Evolutionary conservation across 2,888 invertebrate species (phyloP).

Genomic region (Nomada goodeniana): DNA sequence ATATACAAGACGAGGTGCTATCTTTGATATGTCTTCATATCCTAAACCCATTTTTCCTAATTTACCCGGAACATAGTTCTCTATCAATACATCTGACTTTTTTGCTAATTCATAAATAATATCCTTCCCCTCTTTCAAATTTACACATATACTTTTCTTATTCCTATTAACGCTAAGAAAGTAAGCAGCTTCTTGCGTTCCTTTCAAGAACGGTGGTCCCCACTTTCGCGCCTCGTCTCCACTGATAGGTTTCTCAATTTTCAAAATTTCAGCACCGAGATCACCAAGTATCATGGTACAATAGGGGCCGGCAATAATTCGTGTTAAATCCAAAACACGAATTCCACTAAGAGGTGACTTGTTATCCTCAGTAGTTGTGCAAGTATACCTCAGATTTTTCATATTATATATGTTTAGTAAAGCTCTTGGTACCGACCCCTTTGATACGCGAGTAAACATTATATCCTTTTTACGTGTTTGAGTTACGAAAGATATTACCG

Average conservation of each 20-base stretch:
- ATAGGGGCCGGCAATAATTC: constrained; percentile 97
- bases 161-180: constrained; percentile 96
- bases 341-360: constrained; percentile 89
- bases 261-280: constrained; percentile 96
- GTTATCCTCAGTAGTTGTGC: constrained; percentile 50
- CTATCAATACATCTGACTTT: constrained; percentile 94
- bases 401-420: neutral
- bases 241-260: constrained; percentile 93
- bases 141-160: constrained; percentile 95
- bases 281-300: constrained; percentile 97
- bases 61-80: constrained; percentile 97
- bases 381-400: constrained; percentile 30
- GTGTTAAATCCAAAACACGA: constrained; percentile 91
- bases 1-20: constrained; percentile 94
- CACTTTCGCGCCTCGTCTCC: constrained; percentile 96
- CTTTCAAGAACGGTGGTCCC: constrained; percentile 94
- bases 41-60: constrained; percentile 91
- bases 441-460: constrained; percentile 10
- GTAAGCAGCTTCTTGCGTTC: constrained; percentile 90
- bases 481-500: neutral
- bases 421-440: constrained; percentile 2
- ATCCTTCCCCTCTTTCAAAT: constrained; percentile 90
- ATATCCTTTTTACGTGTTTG: neutral
- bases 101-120: constrained; percentile 90
- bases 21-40: constrained; percentile 89